These are phyloP conservation scores for Mystacornis crossleyi DNA, from an alignment of 2,113 vertebrate genomes.

Conservation along the genomic window DNA sequence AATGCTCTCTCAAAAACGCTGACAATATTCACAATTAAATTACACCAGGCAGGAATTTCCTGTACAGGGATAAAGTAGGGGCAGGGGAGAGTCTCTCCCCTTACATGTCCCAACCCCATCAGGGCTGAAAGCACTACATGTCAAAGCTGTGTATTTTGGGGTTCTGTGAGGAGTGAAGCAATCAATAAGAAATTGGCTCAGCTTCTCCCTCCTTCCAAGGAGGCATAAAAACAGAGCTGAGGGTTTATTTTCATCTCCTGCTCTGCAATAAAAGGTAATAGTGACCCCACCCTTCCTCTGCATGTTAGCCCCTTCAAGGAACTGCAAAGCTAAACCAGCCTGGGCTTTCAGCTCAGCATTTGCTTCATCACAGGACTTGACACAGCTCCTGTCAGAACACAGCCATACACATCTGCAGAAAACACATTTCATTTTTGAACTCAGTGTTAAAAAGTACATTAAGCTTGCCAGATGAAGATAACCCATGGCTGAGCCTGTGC, in stretches of 20 bases:
- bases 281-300: neutral
- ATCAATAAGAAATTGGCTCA: neutral
- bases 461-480: neutral
- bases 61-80: neutral
- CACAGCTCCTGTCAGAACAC: neutral
- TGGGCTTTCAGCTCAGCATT: neutral
- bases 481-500: neutral
- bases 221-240: neutral
- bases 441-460: neutral
- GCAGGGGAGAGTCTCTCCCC: neutral
- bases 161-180: neutral
- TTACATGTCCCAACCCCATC: neutral
- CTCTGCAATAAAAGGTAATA: neutral
- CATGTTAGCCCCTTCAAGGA: neutral
- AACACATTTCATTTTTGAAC: neutral
- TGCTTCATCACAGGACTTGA: neutral
- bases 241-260: neutral
- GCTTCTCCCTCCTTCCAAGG: neutral
- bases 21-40: neutral
- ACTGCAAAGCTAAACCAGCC: neutral
- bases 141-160: neutral
- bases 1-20: neutral
- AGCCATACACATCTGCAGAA: neutral
- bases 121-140: neutral
- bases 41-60: neutral